Evolutionary conservation across 2,888 invertebrate genomes (phyloP), one percentile per base, ranked within the genome.

Genomic region (Melitaea athalia): DNA sequence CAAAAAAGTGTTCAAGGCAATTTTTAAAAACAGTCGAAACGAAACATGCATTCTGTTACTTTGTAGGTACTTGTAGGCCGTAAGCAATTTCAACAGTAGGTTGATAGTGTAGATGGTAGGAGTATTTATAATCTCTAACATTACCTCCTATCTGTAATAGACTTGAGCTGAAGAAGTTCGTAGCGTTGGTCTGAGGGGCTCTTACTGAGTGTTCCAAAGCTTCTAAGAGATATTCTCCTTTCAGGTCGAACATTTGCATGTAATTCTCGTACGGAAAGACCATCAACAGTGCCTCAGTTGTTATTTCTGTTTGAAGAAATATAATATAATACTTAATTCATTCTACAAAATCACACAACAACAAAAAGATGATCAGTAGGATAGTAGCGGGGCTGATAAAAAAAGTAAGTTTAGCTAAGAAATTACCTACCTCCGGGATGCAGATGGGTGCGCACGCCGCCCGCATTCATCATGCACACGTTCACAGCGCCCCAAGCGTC

Each of bases 211-310:
- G 93, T 82, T 95, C 95, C 1, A 95, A 89, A 12, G 95, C 94
- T 69, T 94, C 93, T 66, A 93, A 79, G 6, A 98, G 81, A 75
- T 95, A 87, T 70, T 91, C 85, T 0, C 98, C 98, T 63, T 93
- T 89, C 66, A 98, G 82, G 76, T 95, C 95, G 67, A 95, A 94
- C n/a, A 95, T 91, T 77, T 96, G 95, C 69, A 97, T 89, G 59
- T 93, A 94, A 85, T 97, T 97, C 79, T 95, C 95, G 80, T 97
- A 98, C 0, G 98, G 98, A 70, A 95, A 92, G 31, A 95, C 94
- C 76, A 94, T 94, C 6, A 96, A 85, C 10, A 97, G 79, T 68
- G 95, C 95, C 63, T 94, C 95, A 52, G 95, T 95, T 0, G 96
- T 96, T 12, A 96, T 94, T 11, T 95, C 96, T 96, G 42, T 43